These are phyloP conservation scores for Lerema accius DNA, from an alignment of 1,140 invertebrate genomes.

Conservation along the genomic window DNA sequence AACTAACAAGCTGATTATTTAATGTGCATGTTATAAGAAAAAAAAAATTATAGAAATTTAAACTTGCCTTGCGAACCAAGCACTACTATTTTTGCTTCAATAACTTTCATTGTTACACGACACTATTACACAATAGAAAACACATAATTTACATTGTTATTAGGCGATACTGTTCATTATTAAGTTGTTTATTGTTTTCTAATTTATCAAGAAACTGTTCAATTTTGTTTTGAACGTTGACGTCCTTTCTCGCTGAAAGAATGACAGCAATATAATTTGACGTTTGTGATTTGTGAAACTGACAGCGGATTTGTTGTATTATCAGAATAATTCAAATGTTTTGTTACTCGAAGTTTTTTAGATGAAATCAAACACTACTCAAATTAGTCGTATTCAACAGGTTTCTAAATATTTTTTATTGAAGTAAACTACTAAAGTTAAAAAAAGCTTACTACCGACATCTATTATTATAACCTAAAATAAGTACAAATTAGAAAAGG, in stretches of 20 bases:
- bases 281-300: too few species aligned
- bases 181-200: constrained; percentile 24
- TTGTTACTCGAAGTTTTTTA: background rate
- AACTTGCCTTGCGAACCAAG: constrained; percentile 90
- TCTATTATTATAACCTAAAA: too few species aligned
- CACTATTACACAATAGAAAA: constrained; percentile 39
- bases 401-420: too few species aligned
- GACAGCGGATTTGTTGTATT: constrained; percentile 6
- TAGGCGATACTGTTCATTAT: too few species aligned
- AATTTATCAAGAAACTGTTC: background rate
- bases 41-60: constrained; percentile 32
- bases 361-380: too few species aligned
- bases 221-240: constrained; percentile 8
- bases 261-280: too few species aligned
- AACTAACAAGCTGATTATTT: constrained; percentile 22
- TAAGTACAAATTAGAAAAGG: too few species aligned
- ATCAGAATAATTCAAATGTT: constrained; percentile 1
- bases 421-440: too few species aligned
- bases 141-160: constrained; percentile 34
- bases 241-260: constrained; percentile 6
- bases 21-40: constrained; percentile 9
- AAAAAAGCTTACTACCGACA: too few species aligned
- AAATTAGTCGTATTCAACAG: too few species aligned
- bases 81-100: constrained; percentile 93
- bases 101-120: constrained; percentile 84